Evolutionary conservation across 2,113 vertebrate species (phyloP), one percentile per base, ranked within the genome.

Genomic region (Gobius niger): DNA sequence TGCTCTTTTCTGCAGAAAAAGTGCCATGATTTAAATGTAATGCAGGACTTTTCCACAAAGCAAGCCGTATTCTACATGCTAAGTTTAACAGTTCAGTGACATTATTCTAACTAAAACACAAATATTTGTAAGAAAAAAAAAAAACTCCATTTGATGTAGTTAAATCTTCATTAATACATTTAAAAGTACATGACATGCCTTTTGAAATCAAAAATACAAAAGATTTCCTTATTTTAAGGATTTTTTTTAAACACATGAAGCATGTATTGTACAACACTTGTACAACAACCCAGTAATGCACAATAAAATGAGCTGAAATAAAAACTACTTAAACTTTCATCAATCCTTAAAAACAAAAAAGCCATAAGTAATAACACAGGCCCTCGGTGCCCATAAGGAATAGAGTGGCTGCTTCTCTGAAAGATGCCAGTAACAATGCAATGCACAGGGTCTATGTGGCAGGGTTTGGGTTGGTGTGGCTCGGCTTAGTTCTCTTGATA

Each of bases 121-220:
- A 94, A 94, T 91, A 94, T 94, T 94, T 94, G 92, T 93, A 95
- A 96, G 93, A 95, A 96, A 77, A 73, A 67, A 67, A 94, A 61
- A 92, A 40, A 41, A 59, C 94, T 94, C 93, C 94, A 94, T 94
- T 92, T 94, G 93, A 95, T 94, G 94, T 95, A 94, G 94, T 96
- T 96, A 96, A 96, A 97, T 96, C 94, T 96, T 96, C 95, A 96
- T 96, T 96, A 96, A 98, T 97, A 98, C 96, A 98, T 95, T 96
- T 96, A 95, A 97, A 96, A 96, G 94, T 93, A 93, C 95, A 96
- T 93, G 93, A 95, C 96, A 98, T 98, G 96, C 96, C 95, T 96
- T 95, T 94, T 93, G 91, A 95, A 96, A 95, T 95, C 92, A 97
- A 97, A 96, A 96, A 97, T 96, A 97, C 94, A 97, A 98, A 97